A percentile compares a stretch with the other conserved stretches of the same genome.
Evolutionary conservation across 1,140 invertebrate species (phyloP).

Genomic region (Fopius arisanus): DNA sequence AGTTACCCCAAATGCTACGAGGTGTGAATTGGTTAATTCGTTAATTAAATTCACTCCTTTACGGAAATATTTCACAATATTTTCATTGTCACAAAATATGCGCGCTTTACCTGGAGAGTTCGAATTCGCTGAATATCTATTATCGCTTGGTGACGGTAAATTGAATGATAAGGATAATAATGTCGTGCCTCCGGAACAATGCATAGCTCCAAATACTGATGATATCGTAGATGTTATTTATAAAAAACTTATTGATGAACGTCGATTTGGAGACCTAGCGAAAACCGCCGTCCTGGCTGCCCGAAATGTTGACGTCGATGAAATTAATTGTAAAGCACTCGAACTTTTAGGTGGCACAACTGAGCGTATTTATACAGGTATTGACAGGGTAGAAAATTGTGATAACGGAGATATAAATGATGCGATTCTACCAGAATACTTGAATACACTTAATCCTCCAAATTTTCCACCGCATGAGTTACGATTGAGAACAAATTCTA

Average conservation of each 20-base stretch:
- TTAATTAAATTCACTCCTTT: constrained; percentile 32
- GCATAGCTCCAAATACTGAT: background rate
- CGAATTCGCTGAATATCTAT: constrained; percentile 26
- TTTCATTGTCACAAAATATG: constrained; percentile 32
- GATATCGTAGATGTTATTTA: constrained; percentile 12
- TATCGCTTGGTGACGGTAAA: constrained; percentile 31
- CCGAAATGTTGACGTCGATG: constrained; percentile 33
- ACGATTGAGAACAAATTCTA: background rate
- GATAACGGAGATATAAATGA: constrained; percentile 17
- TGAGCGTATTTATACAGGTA: constrained; percentile 17
- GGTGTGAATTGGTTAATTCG: constrained; percentile 23
- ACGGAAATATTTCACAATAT: constrained; percentile 29
- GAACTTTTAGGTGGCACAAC: constrained; percentile 18
- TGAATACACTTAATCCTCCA: constrained; percentile 36
- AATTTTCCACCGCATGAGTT: constrained; percentile 22
- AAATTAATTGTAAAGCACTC: constrained; percentile 38
- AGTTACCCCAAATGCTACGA: constrained; percentile 16
- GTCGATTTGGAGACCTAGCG: background rate
- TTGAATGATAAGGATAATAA: constrained; percentile 22
- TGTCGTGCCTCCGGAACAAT: constrained; percentile 15
- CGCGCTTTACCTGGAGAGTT: constrained; percentile 21
- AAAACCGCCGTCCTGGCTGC: constrained; percentile 32
- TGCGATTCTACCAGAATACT: constrained; percentile 33
- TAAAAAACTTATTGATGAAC: background rate
- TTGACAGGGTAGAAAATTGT: constrained; percentile 23